These are phyloP conservation scores for Clarias fuscus DNA, from an alignment of 2,797 vertebrate species.

Conservation along the genomic window DNA sequence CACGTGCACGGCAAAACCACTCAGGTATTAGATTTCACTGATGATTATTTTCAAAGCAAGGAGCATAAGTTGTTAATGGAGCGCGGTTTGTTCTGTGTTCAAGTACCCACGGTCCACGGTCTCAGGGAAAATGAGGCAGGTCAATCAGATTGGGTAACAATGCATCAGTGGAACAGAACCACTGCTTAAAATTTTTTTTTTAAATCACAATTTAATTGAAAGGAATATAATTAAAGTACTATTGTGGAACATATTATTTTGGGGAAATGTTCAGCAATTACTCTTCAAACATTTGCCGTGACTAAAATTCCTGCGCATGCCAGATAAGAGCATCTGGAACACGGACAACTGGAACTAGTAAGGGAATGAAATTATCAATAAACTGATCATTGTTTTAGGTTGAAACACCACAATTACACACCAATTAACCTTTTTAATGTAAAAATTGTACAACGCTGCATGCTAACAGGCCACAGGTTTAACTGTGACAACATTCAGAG, in stretches of 20 bases:
- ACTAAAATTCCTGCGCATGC: background rate
- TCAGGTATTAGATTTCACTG: background rate
- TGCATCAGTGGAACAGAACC: background rate
- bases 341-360: background rate
- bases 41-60: background rate
- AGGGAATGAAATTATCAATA: background rate
- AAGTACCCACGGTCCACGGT: background rate
- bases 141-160: background rate
- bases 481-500: background rate
- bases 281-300: background rate
- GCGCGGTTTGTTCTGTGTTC: no score
- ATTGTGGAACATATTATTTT: background rate
- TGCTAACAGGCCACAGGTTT: no score
- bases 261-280: background rate
- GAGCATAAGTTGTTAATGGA: background rate
- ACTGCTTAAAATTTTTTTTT: background rate
- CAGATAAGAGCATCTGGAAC: background rate
- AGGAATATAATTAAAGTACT: background rate
- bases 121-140: background rate
- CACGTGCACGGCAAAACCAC: background rate
- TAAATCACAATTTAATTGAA: background rate
- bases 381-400: background rate
- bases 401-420: background rate
- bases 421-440: background rate
- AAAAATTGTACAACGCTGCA: background rate